Percentiles rank a stretch among this genome's conserved stretches.
These are phyloP conservation scores for Palythoa caribaeorum DNA, from an alignment of 92 coral and sea anemone species.

Conservation along the genomic window DNA sequence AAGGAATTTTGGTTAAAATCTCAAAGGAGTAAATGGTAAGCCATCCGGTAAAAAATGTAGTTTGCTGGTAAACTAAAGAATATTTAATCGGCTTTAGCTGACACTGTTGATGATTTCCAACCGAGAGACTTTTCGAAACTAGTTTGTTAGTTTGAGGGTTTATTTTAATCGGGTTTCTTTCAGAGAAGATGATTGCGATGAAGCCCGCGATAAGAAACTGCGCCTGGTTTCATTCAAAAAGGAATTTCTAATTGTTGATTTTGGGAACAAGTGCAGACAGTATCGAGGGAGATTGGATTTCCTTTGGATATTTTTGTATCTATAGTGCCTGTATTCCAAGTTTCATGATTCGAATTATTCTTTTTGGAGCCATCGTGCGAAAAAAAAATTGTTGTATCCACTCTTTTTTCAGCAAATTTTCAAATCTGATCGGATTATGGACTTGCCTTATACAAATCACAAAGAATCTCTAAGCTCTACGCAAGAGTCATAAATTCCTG, in stretches of 20 bases:
- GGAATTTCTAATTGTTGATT: conserved; percentile 42
- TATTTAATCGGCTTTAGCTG: background rate
- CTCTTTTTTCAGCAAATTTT: background rate
- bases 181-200: conserved; percentile 40
- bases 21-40: conserved; percentile 24
- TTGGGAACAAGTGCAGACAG: background rate
- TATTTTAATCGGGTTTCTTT: conserved; percentile 48
- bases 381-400: background rate
- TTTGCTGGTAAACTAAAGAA: background rate
- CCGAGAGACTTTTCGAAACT: background rate
- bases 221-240: conserved; percentile 42
- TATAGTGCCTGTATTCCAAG: background rate
- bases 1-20: conserved; percentile 7
- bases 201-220: conserved; percentile 19
- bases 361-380: background rate
- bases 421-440: background rate
- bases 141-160: background rate
- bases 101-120: background rate
- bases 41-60: background rate
- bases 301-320: background rate
- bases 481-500: background rate
- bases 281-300: conserved; percentile 12
- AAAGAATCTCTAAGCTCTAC: background rate
- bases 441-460: background rate
- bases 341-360: background rate